Conservation (phyloP, 2,797 vertebrate species). For the Staurois parvus region DNA sequence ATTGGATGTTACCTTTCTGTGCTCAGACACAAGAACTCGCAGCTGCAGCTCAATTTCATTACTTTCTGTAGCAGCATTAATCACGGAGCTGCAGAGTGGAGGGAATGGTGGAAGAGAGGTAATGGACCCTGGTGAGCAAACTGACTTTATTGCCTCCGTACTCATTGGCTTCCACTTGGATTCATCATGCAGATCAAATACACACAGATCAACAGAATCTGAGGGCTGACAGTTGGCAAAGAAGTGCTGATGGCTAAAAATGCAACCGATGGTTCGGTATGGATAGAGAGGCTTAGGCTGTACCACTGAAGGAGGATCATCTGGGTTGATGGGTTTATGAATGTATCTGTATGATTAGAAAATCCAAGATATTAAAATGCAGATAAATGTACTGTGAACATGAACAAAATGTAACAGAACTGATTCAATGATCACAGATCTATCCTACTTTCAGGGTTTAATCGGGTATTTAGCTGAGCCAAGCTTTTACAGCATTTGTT, state of each 20-base stretch:
- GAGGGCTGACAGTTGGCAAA: constrained; percentile 93
- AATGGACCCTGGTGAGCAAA: constrained; percentile 84
- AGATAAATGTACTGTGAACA: background rate
- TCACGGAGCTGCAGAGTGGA: constrained; percentile 83
- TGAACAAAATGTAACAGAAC: background rate
- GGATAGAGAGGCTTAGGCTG: constrained; percentile 87
- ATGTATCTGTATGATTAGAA: constrained; percentile 80
- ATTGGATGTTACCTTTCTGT: constrained; percentile 88
- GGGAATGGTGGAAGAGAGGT: constrained; percentile 85
- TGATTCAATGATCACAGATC: background rate
- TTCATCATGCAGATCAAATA: constrained; percentile 87
- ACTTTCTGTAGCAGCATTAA: constrained; percentile 84
- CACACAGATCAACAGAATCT: constrained; percentile 88
- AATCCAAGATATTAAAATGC: background rate
- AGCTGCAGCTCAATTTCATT: constrained; percentile 93
- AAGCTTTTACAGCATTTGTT: background rate
- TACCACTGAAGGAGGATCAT: constrained; percentile 82
- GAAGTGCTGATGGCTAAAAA: constrained; percentile 93
- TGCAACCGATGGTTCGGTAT: constrained; percentile 90
- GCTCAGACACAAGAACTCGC: constrained; percentile 86
- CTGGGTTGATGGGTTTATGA: constrained; percentile 85
- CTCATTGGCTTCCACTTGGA: constrained; percentile 98
- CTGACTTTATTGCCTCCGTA: constrained; percentile 90
- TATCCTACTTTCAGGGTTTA: background rate
- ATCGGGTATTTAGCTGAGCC: no score